A percentile compares a stretch with the other conserved stretches of the same genome.
Conservation (phyloP, 1,140 invertebrate genomes). For the silkworm (Bombyx mori) region ASM3026992v2 NC_085127.1:7071001-7071500, state of each 20-base stretch:
- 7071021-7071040: conserved; percentile 68
- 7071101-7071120: background rate
- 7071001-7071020: conserved; percentile 66
- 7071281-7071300: no score
- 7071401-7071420: no score
- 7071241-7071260: conserved; percentile 63
- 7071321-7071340: no score
- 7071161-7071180: conserved; percentile 53
- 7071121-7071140: conserved; percentile 7
- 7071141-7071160: conserved; percentile 46
- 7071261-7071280: background rate
- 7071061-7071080: conserved; percentile 31
- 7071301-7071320: no score
- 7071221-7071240: conserved; percentile 66
- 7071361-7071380: no score
- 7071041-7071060: conserved; percentile 63
- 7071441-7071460: no score
- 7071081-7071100: background rate
- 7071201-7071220: conserved; percentile 56
- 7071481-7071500: no score
- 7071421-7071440: no score
- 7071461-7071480: no score
- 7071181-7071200: conserved; percentile 57
- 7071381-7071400: no score
- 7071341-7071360: no score